phyloP scores from a whole-genome alignment of 2,888 invertebrate genomes.

The Lochmaea capreae region DNA sequence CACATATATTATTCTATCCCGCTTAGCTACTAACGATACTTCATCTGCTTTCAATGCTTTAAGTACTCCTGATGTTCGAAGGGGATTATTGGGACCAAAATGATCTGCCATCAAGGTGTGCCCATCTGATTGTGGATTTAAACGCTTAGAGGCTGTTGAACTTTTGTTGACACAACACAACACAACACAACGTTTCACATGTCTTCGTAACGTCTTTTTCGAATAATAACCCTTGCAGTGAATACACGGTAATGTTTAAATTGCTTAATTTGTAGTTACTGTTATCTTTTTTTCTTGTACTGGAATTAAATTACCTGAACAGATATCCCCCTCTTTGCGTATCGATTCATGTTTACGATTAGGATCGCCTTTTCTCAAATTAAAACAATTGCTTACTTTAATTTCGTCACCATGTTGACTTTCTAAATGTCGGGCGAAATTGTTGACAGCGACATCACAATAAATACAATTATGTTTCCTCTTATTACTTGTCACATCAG shows the following conservation, averaged over 20 bases:
- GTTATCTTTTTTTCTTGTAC: too few relatives aligned
- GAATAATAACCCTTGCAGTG: slow-evolving; percentile 20
- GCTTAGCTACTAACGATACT: slow-evolving; percentile 43
- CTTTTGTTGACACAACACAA: slow-evolving; percentile 22
- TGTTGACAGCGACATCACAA: too few relatives aligned
- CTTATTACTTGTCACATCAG: not conserved
- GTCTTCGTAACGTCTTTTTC: slow-evolving; percentile 13
- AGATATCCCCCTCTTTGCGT: too few relatives aligned
- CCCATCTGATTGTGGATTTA: slow-evolving; percentile 29
- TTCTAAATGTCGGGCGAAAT: slow-evolving; percentile 32
- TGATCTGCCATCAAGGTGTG: slow-evolving; percentile 34
- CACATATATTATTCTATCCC: slow-evolving; percentile 9
- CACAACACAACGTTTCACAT: slow-evolving; percentile 37
- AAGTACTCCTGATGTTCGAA: slow-evolving; percentile 40
- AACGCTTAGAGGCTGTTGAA: slow-evolving; percentile 17
- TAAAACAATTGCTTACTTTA: slow-evolving; percentile 1
- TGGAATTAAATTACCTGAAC: too few relatives aligned
- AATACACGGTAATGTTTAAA: not conserved
- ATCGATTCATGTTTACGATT: too few relatives aligned
- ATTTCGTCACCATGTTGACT: slow-evolving; percentile 32
- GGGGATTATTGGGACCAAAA: slow-evolving; percentile 45
- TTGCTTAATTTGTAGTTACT: too few relatives aligned
- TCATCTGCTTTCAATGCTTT: slow-evolving; percentile 39
- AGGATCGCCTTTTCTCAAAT: too few relatives aligned
- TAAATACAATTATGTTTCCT: not conserved